Conservation (phyloP, 2,797 vertebrate genomes). For the Lithobates sylvaticus region DNA sequence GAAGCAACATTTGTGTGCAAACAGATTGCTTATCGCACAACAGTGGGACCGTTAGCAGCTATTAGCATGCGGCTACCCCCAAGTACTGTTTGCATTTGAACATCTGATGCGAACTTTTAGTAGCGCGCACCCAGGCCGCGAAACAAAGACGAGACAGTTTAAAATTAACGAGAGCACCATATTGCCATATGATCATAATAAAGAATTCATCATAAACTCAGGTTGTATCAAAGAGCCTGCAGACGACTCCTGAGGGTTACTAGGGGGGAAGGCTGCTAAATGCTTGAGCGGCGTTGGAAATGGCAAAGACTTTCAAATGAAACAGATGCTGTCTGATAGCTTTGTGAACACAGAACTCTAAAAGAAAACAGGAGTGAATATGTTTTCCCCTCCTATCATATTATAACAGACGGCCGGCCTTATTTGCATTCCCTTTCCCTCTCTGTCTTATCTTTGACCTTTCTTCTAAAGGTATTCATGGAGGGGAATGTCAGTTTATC, state of each 20-base stretch:
- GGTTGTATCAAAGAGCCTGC: conserved; percentile 37
- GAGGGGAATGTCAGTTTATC: conserved; percentile 81
- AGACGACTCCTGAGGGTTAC: conserved; percentile 63
- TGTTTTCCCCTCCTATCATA: conserved; percentile 67
- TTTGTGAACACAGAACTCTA: conserved; percentile 65
- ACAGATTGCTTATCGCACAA: conserved; percentile 6
- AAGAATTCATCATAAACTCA: conserved; percentile 54
- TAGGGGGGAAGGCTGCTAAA: conserved; percentile 53
- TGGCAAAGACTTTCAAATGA: conserved; percentile 68
- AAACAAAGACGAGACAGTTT: conserved; percentile 23
- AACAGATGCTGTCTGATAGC: conserved; percentile 67
- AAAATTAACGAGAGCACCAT: conserved; percentile 58
- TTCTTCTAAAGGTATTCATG: conserved; percentile 76
- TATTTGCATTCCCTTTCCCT: conserved; percentile 76
- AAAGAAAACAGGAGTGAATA: conserved; percentile 69
- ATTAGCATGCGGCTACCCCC: not conserved
- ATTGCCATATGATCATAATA: conserved; percentile 43
- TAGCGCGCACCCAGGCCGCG: conserved; percentile 14
- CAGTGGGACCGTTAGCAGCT: conserved; percentile 5
- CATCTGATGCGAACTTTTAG: conserved; percentile 26
- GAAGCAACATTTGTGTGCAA: not conserved
- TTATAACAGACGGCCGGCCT: conserved; percentile 77
- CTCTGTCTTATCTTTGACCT: conserved; percentile 77
- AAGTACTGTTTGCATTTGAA: conserved; percentile 20
- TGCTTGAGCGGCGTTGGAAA: conserved; percentile 58